Percentiles rank a stretch among this genome's conserved stretches.
These are phyloP conservation scores for Gari tellinella DNA, from an alignment of 2,888 invertebrate genomes.

Conservation along the genomic window DNA sequence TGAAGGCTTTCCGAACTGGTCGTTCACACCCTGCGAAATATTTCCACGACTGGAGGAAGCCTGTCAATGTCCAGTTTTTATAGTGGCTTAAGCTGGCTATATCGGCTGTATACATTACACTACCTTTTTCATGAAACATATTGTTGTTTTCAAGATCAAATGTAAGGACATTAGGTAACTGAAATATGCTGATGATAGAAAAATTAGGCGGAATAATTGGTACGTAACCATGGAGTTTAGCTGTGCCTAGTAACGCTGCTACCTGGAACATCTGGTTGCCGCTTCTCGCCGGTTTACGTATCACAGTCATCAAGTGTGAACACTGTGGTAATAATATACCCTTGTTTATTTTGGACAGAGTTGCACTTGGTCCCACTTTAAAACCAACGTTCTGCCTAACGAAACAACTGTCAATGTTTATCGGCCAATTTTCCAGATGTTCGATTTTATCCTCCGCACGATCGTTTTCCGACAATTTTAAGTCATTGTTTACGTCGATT, in stretches of 20 bases:
- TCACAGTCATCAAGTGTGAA: too few species aligned
- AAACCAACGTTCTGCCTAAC: too few species aligned
- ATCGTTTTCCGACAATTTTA: too few species aligned
- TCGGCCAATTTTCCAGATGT: too few species aligned
- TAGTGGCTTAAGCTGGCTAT: slow-evolving; percentile 38
- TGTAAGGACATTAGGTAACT: slow-evolving; percentile 33
- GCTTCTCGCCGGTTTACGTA: slow-evolving; percentile 32
- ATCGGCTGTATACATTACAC: slow-evolving; percentile 41
- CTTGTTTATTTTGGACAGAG: too few species aligned
- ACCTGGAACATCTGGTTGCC: slow-evolving; percentile 71
- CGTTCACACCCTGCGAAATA: slow-evolving; percentile 59
- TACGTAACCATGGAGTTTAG: slow-evolving; percentile 54
- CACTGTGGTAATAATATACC: too few species aligned
- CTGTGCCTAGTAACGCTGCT: slow-evolving; percentile 64
- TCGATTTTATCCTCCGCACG: too few species aligned
- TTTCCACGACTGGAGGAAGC: slow-evolving; percentile 73
- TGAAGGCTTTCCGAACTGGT: slow-evolving; percentile 53
- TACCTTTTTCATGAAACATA: slow-evolving; percentile 31
- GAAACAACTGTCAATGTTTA: too few species aligned
- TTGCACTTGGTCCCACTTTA: too few species aligned
- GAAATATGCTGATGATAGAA: slow-evolving; percentile 50
- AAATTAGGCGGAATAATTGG: slow-evolving; percentile 46
- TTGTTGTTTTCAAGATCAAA: slow-evolving; percentile 25
- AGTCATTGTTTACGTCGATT: too few species aligned
- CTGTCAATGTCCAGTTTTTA: slow-evolving; percentile 64